A percentile compares a stretch with the other conserved stretches of the same genome.
Conservation (phyloP, 2,113 vertebrate genomes). For the Thomomys bottae region DNA sequence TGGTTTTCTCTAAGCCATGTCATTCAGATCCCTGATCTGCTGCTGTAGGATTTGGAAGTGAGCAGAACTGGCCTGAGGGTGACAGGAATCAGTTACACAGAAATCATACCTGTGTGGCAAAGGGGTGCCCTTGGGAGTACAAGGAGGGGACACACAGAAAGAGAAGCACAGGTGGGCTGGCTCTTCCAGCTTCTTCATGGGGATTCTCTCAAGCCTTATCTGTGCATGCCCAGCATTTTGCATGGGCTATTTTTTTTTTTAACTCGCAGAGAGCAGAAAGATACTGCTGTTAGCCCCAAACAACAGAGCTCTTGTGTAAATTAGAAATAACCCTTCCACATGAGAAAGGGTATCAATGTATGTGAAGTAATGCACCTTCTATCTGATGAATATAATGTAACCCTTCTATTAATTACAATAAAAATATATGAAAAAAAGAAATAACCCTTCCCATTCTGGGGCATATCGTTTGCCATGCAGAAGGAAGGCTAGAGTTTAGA, state of each 20-base stretch:
- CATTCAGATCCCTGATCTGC: not conserved
- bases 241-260: not conserved
- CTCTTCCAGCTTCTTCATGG: not conserved
- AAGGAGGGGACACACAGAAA: not conserved
- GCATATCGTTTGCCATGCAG: not conserved
- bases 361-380: no score
- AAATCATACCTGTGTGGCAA: not conserved
- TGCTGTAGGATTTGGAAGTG: not conserved
- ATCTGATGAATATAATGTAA: no score
- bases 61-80: not conserved
- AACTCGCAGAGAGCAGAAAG: no score
- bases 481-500: not conserved
- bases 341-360: no score
- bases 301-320: not conserved
- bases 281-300: not conserved
- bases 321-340: not conserved
- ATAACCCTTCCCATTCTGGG: not conserved
- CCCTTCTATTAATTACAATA: no score
- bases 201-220: not conserved
- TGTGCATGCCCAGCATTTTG: not conserved
- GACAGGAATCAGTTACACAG: not conserved
- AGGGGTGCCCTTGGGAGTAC: not conserved
- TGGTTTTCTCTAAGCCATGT: not conserved
- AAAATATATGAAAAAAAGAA: no score
- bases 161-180: not conserved